Evolutionary conservation across 2,797 vertebrate genomes (phyloP).

Genomic region (Siniperca undulata): DNA sequence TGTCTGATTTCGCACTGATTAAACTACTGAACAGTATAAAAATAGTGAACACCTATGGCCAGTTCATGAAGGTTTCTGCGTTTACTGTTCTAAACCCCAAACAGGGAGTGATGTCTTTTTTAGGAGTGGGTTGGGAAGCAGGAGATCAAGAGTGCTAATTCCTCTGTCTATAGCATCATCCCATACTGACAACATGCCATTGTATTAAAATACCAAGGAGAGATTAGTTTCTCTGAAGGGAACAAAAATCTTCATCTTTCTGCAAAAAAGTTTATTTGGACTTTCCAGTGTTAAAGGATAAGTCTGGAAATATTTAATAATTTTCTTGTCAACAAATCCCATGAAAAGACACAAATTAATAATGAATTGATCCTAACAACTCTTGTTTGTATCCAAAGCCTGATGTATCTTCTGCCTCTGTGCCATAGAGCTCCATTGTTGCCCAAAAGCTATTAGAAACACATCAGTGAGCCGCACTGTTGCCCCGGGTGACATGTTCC

Average conservation of each 20-base stretch:
- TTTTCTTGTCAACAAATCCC: not conserved
- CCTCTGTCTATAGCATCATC: not conserved
- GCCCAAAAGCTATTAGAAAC: not conserved
- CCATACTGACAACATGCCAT: not conserved
- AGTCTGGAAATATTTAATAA: not conserved
- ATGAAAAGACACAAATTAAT: not conserved
- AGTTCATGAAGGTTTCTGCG: not conserved
- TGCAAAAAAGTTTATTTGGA: not conserved
- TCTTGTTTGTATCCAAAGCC: not conserved
- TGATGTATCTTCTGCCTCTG: not conserved
- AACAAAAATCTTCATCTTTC: not conserved
- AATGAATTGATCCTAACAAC: too few species aligned
- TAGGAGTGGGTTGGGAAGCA: not conserved
- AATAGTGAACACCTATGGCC: not conserved
- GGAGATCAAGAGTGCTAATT: not conserved
- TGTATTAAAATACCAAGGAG: not conserved
- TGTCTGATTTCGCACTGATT: not conserved
- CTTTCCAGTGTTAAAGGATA: not conserved
- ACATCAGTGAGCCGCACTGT: not conserved
- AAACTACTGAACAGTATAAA: not conserved
- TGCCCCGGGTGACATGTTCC: not conserved
- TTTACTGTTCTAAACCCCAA: not conserved
- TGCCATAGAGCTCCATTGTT: not conserved
- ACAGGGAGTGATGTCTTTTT: conserved; percentile 1
- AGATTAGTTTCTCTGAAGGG: not conserved